Evolutionary conservation across 2,113 vertebrate species (phyloP).

Genomic region (Calidris pygmaea): DNA sequence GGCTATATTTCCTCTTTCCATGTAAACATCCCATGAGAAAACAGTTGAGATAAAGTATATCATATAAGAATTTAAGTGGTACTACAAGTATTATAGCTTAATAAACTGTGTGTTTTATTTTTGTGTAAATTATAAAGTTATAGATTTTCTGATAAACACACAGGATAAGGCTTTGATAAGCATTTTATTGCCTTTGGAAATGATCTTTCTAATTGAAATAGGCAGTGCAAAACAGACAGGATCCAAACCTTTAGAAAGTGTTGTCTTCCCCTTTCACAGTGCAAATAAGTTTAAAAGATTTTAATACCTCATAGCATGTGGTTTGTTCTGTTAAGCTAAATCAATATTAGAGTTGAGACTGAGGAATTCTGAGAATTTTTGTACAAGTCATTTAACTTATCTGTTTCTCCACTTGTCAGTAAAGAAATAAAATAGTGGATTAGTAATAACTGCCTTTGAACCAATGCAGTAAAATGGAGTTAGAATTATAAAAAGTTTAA

Average conservation of each 20-base stretch:
- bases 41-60: background rate
- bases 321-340: background rate
- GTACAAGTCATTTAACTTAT: background rate
- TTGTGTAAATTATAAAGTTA: background rate
- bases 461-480: background rate
- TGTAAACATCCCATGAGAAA: background rate
- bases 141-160: background rate
- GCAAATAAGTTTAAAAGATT: background rate
- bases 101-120: background rate
- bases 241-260: background rate
- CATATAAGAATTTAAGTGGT: background rate
- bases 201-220: background rate
- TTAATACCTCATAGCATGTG: background rate
- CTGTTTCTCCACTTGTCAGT: background rate
- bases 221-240: background rate
- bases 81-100: background rate
- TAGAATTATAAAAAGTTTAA: background rate
- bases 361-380: background rate
- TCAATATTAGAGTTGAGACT: background rate
- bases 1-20: background rate
- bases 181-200: background rate
- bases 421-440: background rate
- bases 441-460: background rate
- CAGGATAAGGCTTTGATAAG: background rate
- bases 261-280: background rate